Evolutionary conservation across 2,113 vertebrate species (phyloP).

Genomic region (Nicator chloris): DNA sequence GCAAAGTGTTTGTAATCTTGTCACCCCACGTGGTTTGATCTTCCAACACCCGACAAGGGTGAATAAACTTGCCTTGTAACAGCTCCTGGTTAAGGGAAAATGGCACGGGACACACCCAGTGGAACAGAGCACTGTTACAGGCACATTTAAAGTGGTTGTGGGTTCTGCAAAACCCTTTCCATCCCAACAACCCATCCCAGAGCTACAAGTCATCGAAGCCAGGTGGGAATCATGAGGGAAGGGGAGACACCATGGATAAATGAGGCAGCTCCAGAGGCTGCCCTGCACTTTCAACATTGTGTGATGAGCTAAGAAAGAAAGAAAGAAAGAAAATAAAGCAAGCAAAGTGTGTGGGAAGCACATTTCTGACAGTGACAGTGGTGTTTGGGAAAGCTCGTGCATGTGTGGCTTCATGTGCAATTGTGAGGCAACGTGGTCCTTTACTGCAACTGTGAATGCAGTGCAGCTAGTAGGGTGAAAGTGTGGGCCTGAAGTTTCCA

Average conservation of each 20-base stretch:
- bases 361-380: background rate
- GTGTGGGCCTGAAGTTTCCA: background rate
- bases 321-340: background rate
- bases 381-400: fast-evolving
- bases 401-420: background rate
- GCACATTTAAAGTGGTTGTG: background rate
- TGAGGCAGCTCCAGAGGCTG: background rate
- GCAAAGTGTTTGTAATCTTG: constrained; percentile 36
- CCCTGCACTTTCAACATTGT: background rate
- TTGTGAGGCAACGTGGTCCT: background rate
- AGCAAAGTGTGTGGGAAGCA: background rate
- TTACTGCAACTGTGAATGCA: background rate
- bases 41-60: background rate
- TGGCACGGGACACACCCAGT: background rate
- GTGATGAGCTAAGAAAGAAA: background rate
- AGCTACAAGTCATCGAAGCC: background rate
- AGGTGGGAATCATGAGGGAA: background rate
- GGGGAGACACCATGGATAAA: background rate
- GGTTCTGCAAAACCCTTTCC: background rate
- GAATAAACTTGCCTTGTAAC: constrained; percentile 13
- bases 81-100: constrained; percentile 33
- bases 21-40: constrained; percentile 36
- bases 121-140: background rate
- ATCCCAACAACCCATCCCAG: background rate
- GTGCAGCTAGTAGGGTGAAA: background rate